Base-by-base conservation (phyloP, 2,888 invertebrate species). In the Hedychridium roseum region DNA sequence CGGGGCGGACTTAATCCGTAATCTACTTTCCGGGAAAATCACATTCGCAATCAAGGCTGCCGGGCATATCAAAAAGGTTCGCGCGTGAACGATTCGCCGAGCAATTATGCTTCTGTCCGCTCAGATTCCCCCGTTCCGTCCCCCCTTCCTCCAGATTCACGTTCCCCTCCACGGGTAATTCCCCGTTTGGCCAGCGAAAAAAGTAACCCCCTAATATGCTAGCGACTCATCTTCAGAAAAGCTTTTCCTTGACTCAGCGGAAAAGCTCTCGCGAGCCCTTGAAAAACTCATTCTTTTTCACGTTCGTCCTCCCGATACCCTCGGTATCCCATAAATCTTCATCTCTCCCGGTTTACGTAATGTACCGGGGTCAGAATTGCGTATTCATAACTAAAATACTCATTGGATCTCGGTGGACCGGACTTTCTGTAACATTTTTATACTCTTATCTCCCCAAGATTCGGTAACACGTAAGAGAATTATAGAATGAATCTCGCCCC, bases 21-120 rank as follows among this genome's bases (percentile, higher is more conserved):
- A 73, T 73, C 71, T 64, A 60, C 62, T 71, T 72, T 69, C 64
- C 63, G 56, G 46, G 67, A 53, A 73, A 73, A 73, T 73, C 71
- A 61, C 70, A 70, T 71, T 72, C 68, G 71, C 71, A 71, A 73
- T 73, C 73, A 71, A 58, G 61, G 41, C 58, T 50, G 51, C 51
- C 41, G 50, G 57, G 55, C 60, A 68, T 71, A 73, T 73, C 68
- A 71, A 71, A 73, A 71, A 71, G 68, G 51, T 67, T 73, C 61
- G 52, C 66, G 64, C 64, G 54, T 60, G 70, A 71, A 68, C 70
- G 65, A 61, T 57, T 70, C 70, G 62, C 31, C 64, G 63, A 72
- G 67, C 73, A 71, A 72, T 73, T 70, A 70, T 60, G 60, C 52
- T 66, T 58, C 57, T 59, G 44, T 44, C 50, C 50, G 37, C 42